These are phyloP conservation scores for Alfaro cultratus DNA, from an alignment of 2,797 vertebrate species.

Conservation along the genomic window DNA sequence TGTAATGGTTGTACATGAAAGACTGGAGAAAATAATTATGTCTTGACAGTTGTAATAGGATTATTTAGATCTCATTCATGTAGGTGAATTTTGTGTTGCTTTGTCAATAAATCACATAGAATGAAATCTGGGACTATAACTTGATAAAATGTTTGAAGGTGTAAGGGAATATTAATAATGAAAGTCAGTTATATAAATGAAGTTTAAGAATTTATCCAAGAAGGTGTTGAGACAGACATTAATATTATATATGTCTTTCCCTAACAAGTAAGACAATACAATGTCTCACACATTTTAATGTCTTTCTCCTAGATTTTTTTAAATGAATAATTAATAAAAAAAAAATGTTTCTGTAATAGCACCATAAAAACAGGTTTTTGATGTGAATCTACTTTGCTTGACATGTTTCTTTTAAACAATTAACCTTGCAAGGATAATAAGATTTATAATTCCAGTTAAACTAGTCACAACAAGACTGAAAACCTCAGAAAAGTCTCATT, in stretches of 20 bases:
- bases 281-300: not conserved
- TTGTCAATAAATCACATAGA: not conserved
- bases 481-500: conserved; percentile 19
- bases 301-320: not conserved
- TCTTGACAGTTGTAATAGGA: not conserved
- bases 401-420: not conserved
- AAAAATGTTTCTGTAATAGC: not conserved
- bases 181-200: not conserved
- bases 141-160: not conserved
- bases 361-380: not conserved
- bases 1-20: not conserved
- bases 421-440: not conserved
- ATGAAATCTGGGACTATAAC: not conserved
- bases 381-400: not conserved
- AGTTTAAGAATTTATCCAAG: not conserved
- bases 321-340: not conserved
- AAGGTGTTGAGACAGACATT: not conserved
- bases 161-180: not conserved
- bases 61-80: not conserved
- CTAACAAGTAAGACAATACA: not conserved
- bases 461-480: not conserved
- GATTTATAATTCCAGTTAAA: not conserved
- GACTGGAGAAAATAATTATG: not conserved
- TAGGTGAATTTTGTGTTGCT: not conserved
- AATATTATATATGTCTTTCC: not conserved